Conservation (phyloP, 2,888 invertebrate species). For the Melieria picta region DNA sequence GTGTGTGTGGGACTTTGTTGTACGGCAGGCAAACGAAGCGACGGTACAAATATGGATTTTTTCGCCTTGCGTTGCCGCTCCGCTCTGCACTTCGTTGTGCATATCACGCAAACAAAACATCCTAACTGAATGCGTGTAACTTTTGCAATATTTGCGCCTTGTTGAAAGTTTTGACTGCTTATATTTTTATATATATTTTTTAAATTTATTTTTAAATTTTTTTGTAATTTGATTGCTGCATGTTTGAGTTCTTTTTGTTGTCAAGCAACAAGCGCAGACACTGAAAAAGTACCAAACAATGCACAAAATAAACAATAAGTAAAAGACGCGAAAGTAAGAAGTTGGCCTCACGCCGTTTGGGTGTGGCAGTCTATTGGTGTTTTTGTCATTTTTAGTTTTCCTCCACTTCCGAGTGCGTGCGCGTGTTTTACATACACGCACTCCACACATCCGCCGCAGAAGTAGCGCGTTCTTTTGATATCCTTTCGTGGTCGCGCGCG, state of each 20-base stretch:
- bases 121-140: not conserved
- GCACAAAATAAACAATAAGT: not conserved
- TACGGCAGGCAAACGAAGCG: not conserved
- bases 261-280: conserved; percentile 1
- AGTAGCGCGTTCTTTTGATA: conserved; percentile 6
- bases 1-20: conserved; percentile 12
- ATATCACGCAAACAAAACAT: not conserved
- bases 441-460: too few species aligned
- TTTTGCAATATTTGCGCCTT: conserved; percentile 15
- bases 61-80: conserved; percentile 12
- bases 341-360: conserved; percentile 32
- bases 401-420: not conserved
- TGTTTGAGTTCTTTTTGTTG: not conserved
- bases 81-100: not conserved
- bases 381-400: conserved; percentile 19
- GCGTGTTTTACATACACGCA: not conserved
- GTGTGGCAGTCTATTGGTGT: conserved; percentile 35
- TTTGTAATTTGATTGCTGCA: not conserved
- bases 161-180: conserved; percentile 22
- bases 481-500: not conserved
- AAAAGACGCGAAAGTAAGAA: conserved; percentile 1
- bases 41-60: not conserved
- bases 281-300: not conserved
- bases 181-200: conserved; percentile 15
- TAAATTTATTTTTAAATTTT: not conserved